Evolutionary conservation across 2,113 vertebrate species (phyloP), one percentile per base, ranked within the genome.

Genomic region (Microcebus jonahi): DNA sequence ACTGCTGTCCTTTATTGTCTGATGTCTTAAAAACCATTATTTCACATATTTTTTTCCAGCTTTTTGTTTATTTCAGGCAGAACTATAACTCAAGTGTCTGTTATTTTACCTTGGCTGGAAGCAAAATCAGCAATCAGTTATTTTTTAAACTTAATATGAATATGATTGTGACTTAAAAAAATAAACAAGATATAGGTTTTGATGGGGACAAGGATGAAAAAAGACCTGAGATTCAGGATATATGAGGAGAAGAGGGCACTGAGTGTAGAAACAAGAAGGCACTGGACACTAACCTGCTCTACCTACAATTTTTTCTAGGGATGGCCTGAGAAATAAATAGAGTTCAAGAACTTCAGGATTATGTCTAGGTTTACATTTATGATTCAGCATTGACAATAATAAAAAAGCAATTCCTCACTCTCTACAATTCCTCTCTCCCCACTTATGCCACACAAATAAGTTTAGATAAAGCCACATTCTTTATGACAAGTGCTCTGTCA

Each of bases 51-150:
- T 75, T 71, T 71, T 57, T 65, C 15, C 13, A 70, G 18, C 39
- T 82, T 71, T 93, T 89, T 91, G 34, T 65, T 86, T 91, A 59
- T 80, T 76, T 84, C 31, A 63, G 68, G 17, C 10, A 91, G 65
- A 91, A 84, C 4, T 6, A 8, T 65, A 48, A 96, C 25, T 55
- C 45, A 13, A 31, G 48, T 77, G 4, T 75, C 59, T 67, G 8
- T 50, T 48, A 50, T 20, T 92, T 82, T 1, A 87, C 12, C 45
- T 82, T 76, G 25, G 21, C 23, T 71, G 21, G 42, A 87, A 87
- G 36, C 39, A 83, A 79, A 90, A 91, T 91, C 81, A 90, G 34
- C 11, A 68, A 45, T 79, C 2, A 67, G 11, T 42, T 75, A 36
- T 48, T 87, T 68, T 82, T 85, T 48, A 63, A 55, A 21, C 1